Conservation (phyloP, 1,140 invertebrate species). For the Drosophila teissieri region DNA sequence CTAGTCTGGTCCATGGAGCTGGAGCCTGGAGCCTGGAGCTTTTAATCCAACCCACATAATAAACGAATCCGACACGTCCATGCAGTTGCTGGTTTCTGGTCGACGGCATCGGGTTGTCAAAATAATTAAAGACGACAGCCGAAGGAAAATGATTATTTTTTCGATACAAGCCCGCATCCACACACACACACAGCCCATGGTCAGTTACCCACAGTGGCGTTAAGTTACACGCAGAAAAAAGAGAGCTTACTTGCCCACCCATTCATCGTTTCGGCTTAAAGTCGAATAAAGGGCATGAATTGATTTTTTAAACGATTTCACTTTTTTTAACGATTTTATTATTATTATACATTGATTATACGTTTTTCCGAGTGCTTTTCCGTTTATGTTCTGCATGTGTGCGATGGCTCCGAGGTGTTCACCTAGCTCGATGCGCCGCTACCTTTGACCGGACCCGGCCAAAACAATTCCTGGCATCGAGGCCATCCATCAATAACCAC, state of each 20-base stretch:
- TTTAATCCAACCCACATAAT: conserved; percentile 63
- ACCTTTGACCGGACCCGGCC: conserved; percentile 40
- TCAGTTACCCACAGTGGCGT: conserved; percentile 1
- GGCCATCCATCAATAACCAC: conserved; percentile 76
- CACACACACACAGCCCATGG: not conserved
- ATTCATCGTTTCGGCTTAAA: not conserved
- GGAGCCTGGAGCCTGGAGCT: conserved; percentile 19
- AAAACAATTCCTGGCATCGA: conserved; percentile 48
- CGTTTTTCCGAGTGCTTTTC: conserved; percentile 12
- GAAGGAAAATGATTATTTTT: conserved; percentile 47
- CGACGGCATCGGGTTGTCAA: conserved; percentile 33
- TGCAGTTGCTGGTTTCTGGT: conserved; percentile 44
- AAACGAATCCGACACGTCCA: conserved; percentile 56
- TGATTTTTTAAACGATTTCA: not conserved
- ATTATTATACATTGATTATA: too few species aligned
- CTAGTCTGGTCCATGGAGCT: conserved; percentile 21
- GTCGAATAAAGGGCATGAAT: too few species aligned
- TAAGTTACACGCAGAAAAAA: conserved; percentile 2
- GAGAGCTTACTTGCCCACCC: too few species aligned
- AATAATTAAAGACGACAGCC: conserved; percentile 46
- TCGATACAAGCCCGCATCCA: conserved; percentile 32
- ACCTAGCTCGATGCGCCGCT: conserved; percentile 8
- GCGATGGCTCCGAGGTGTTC: conserved; percentile 3
- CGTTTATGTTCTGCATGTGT: conserved; percentile 33
- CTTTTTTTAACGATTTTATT: conserved; percentile 1